Base-by-base conservation (phyloP, 2,888 invertebrate species). In the Norana najaformis region DNA sequence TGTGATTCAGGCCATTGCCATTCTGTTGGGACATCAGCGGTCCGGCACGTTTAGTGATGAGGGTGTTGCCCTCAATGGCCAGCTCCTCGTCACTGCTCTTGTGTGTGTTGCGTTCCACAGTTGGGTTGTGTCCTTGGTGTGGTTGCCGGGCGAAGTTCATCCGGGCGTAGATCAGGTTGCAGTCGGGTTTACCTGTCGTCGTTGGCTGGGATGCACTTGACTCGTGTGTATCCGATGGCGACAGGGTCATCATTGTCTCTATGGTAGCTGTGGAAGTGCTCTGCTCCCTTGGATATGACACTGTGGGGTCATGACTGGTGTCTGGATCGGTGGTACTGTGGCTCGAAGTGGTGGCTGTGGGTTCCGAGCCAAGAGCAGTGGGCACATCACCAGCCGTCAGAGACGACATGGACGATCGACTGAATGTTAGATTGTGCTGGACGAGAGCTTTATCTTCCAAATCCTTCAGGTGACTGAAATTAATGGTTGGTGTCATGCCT, bases 51-150 rank as follows among this genome's bases (percentile, higher is more conserved):
- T 92, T 92, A 35, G 93, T 94, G 30, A 95, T 92, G 53, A 95
- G 92, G 0, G 93, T 93, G 92, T 95, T 95, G 35, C 95, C 95
- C 35, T 94, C 93, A 34, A 95, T 94, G 2, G 95, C 95, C 4
- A 96, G 94, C 92, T 96, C 96, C 92, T 95, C 95, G 89, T 94
- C 94, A 89, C 95, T 94, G 41, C 94, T 93, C 92, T 96, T 96
- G 96, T 93, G 96, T 94, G 96, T 95, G 95, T 97, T 97, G 20
- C 97, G 95, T 93, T 97, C 97, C 93, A 97, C 96, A 92, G 97
- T 98, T 20, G 97, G 96, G 95, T 97, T 98, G 41, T 97, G 96
- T 0, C 98, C 98, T 94, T 97, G 97, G 95, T 97, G 97, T 0
- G 97, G 97, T 93, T 97, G 97, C 88, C 97, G 92, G 35, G 93